A percentile compares a stretch with the other conserved stretches of the same genome.
These are phyloP conservation scores for Oenanthe melanoleuca DNA, from an alignment of 2,113 vertebrate species.

Conservation along the genomic window DNA sequence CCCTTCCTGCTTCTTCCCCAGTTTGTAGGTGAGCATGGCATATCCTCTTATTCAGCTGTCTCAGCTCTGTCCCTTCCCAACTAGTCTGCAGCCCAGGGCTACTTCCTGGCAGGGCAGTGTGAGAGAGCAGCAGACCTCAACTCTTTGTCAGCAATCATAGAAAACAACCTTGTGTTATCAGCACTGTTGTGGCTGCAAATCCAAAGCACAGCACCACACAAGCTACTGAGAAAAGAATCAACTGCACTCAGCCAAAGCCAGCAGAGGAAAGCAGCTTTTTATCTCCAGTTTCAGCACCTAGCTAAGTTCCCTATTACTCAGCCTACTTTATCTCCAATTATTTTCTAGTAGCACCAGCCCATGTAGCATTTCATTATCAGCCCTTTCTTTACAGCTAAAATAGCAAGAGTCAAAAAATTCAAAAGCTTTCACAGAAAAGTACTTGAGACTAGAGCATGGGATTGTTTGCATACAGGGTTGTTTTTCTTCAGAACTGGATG, in stretches of 20 bases:
- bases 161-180: not conserved
- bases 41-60: not conserved
- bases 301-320: not conserved
- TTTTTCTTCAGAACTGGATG: not conserved
- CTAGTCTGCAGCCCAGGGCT: not conserved
- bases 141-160: not conserved
- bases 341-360: not conserved
- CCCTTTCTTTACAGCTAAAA: not conserved
- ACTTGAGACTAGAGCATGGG: not conserved
- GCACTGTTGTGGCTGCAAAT: not conserved
- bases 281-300: not conserved
- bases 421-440: not conserved
- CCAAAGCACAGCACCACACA: not conserved
- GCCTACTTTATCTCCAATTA: not conserved
- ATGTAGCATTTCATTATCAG: not conserved
- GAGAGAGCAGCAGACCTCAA: not conserved
- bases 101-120: rapidly evolving
- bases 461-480: not conserved
- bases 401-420: not conserved
- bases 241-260: not conserved
- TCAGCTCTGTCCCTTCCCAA: not conserved
- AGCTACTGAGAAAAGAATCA: not conserved
- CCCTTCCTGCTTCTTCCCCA: not conserved
- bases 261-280: not conserved
- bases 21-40: rapidly evolving